Percentiles rank a stretch among this genome's conserved stretches.
phyloP scores from a whole-genome alignment of 2,113 vertebrate genomes.

The Gymnobelideus leadbeateri region DNA sequence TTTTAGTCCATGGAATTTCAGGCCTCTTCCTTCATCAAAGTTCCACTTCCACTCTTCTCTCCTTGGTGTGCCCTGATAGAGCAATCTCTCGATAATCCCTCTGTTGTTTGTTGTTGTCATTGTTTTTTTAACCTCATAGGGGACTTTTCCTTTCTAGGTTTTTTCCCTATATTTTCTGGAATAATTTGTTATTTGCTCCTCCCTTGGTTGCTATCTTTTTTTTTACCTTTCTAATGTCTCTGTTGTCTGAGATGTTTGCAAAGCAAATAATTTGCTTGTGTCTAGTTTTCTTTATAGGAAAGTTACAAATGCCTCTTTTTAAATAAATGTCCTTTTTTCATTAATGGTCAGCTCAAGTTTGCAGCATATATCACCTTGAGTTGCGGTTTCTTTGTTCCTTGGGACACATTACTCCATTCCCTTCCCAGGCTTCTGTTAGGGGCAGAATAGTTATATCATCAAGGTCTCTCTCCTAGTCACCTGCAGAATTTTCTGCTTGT shows the following conservation, averaged over 20 bases:
- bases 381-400: neutral
- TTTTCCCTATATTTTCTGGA: neutral
- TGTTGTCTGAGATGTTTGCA: neutral
- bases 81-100: neutral
- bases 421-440: neutral
- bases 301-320: neutral
- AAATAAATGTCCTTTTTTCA: neutral
- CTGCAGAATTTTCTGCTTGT: neutral
- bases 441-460: neutral
- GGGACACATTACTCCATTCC: neutral
- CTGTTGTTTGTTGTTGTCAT: too few relatives aligned
- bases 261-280: neutral
- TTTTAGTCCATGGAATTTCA: neutral
- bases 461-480: neutral
- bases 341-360: neutral
- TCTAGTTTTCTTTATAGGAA: neutral
- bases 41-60: neutral
- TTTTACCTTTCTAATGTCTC: neutral
- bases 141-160: neutral
- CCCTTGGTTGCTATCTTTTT: neutral
- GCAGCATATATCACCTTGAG: neutral
- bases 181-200: neutral
- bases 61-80: neutral
- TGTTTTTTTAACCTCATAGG: neutral
- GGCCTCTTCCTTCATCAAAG: neutral